These are phyloP conservation scores for Lethenteron reissneri DNA, from an alignment of 2,113 vertebrate species.

Conservation along the genomic window DNA sequence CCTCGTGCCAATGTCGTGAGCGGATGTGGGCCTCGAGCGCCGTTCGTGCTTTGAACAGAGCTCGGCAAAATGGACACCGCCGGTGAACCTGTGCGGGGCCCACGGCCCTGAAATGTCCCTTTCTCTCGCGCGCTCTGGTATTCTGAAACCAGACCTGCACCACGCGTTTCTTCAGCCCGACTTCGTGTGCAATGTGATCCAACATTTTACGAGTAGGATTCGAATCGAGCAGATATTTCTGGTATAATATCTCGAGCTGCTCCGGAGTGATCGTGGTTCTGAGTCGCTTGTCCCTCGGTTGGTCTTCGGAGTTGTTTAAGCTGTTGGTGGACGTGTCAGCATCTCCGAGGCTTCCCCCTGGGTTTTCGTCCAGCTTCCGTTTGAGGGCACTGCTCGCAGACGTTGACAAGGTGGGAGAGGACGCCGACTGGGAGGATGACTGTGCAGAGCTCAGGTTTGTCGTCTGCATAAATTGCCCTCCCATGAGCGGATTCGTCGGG, in stretches of 20 bases:
- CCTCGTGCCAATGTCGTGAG: constrained; percentile 95
- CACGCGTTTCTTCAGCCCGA: constrained; percentile 89
- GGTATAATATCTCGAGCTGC: constrained; percentile 87
- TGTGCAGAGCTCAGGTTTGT: constrained; percentile 65
- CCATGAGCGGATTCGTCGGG: constrained; percentile 75
- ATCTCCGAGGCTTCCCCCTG: constrained; percentile 73
- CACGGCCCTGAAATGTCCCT: constrained; percentile 87
- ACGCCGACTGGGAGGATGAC: constrained; percentile 41
- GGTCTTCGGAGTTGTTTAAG: constrained; percentile 63
- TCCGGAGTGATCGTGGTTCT: constrained; percentile 97
- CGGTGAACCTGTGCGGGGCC: constrained; percentile 86
- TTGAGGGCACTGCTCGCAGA: constrained; percentile 89
- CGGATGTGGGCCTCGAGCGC: constrained; percentile 91
- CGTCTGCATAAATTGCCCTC: constrained; percentile 77
- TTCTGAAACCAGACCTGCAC: constrained; percentile 99
- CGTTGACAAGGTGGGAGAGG: constrained; percentile 74
- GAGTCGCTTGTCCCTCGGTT: constrained; percentile 80
- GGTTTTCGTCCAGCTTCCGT: constrained; percentile 92
- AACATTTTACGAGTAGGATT: constrained; percentile 97
- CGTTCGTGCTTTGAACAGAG: constrained; percentile 94
- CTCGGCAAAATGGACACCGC: constrained; percentile 82
- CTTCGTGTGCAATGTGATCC: constrained; percentile 93
- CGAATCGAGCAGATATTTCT: constrained; percentile 89
- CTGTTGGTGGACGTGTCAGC: constrained; percentile 46
- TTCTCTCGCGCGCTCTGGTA: constrained; percentile 78